These are phyloP conservation scores for Achlya flavicornis DNA, from an alignment of 2,888 invertebrate genomes.

Conservation along the genomic window DNA sequence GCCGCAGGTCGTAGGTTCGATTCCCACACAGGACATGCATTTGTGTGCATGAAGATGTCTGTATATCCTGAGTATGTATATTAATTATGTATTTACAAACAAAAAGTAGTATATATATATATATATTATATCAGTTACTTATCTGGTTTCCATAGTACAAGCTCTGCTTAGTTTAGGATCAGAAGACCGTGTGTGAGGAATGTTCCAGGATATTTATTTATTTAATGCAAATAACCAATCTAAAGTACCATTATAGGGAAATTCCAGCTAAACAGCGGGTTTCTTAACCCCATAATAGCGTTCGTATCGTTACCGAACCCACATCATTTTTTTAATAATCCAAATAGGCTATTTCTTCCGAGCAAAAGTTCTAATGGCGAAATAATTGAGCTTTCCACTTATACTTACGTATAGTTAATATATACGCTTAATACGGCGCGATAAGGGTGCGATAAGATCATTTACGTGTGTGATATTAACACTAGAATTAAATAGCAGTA, in stretches of 20 bases:
- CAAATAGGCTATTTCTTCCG: conserved; percentile 55
- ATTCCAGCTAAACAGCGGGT: conserved; percentile 19
- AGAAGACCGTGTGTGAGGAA: too few relatives aligned
- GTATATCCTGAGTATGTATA: too few relatives aligned
- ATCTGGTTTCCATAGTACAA: too few relatives aligned
- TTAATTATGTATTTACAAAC: too few relatives aligned
- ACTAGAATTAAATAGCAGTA: neutral
- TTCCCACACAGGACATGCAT: too few relatives aligned
- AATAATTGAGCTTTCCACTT: conserved; percentile 65
- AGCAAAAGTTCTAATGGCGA: conserved; percentile 61
- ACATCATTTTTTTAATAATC: conserved; percentile 53
- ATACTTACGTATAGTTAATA: conserved; percentile 42
- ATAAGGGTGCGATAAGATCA: conserved; percentile 43
- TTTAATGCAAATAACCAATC: neutral
- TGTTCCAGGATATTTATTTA: too few relatives aligned
- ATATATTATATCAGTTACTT: too few relatives aligned
- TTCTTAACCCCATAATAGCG: conserved; percentile 19
- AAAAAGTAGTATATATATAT: too few relatives aligned
- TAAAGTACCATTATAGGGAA: neutral
- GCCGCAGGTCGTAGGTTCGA: too few relatives aligned
- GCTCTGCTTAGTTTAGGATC: too few relatives aligned
- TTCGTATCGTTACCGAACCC: conserved; percentile 18
- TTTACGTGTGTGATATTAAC: conserved; percentile 6
- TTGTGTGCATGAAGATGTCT: too few relatives aligned
- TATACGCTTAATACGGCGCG: conserved; percentile 40